Evolutionary conservation across 2,797 vertebrate genomes (phyloP), one percentile per base, ranked within the genome.

Genomic region (Melanotaenia boesemani): DNA sequence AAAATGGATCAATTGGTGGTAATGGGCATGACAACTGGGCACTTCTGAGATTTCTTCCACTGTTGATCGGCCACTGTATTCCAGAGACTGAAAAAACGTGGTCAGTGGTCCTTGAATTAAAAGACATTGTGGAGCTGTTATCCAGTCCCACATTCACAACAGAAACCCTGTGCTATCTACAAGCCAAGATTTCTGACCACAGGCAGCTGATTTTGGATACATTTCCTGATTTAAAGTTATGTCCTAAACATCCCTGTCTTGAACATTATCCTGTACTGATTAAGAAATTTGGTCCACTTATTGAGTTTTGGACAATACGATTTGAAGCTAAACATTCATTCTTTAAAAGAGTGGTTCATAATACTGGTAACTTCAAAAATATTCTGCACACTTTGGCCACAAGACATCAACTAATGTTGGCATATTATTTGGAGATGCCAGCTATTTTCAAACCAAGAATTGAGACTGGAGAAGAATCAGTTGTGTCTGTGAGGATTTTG

Each of bases 281-380:
- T 2, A 61, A 61, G 30, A 61, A 61, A 41, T 61, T 39, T 61
- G 59, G 59, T 13, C 36, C 59, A 20, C 7, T 61, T 0, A 26
- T 61, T 41, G 36, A 61, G n/a, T 61, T 61, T 3, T 82, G 87
- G n/a, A n/a, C n/a, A n/a, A n/a, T n/a, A n/a, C n/a, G n/a, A n/a
- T n/a, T n/a, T n/a, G n/a, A n/a, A n/a, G 77, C 77, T 0, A 82
- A 85, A 64, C 71, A 86, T 79, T 76, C 50, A 5, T 83, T 88
- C 41, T 86, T 85, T 63, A 84, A 80, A 66, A 86, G 76, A 16
- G 50, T 85, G 4, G 76, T 86, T 36, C 73, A 3, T 8, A 28
- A 87, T 48, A 6, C 67, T 56, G 30, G 44, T 3, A 80, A 81
- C 36, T 85, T 87, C 11, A 89, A 85, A 85, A 86, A 87, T 28